Evolutionary conservation across 2,888 invertebrate species (phyloP).

Genomic region (Sphaerophoria rueppellii): DNA sequence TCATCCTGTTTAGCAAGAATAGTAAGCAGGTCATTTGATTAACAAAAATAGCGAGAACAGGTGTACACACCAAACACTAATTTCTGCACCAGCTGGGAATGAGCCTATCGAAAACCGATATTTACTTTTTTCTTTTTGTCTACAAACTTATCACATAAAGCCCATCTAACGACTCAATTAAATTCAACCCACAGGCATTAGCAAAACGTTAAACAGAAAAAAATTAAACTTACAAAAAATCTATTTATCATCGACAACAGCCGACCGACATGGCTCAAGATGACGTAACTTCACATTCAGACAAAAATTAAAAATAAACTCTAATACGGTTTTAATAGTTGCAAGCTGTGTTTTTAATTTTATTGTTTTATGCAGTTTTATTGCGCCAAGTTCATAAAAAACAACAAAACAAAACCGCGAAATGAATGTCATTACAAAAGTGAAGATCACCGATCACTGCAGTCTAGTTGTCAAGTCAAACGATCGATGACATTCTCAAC

Average conservation of each 20-base stretch:
- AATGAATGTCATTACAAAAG: slow-evolving; percentile 58
- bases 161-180: slow-evolving; percentile 52
- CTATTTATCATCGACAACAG: slow-evolving; percentile 27
- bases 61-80: too few relatives aligned
- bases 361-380: slow-evolving; percentile 24
- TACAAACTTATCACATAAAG: slow-evolving; percentile 31
- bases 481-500: slow-evolving; percentile 45
- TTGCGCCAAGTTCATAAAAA: slow-evolving; percentile 30
- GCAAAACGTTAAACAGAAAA: background rate
- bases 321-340: slow-evolving; percentile 60
- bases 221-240: slow-evolving; percentile 12
- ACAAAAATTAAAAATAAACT: slow-evolving; percentile 49
- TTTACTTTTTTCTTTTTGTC: background rate
- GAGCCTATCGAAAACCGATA: background rate
- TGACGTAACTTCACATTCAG: slow-evolving; percentile 53
- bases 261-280: slow-evolving; percentile 10
- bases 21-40: too few relatives aligned
- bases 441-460: background rate
- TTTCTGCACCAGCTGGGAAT: background rate
- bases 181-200: slow-evolving; percentile 41
- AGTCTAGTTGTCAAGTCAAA: background rate
- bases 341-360: slow-evolving; percentile 34
- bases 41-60: too few relatives aligned
- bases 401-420: slow-evolving; percentile 29
- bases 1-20: too few relatives aligned